Base-by-base conservation (phyloP, 2,888 invertebrate genomes). In the Fissipunctia ypsillon region DNA sequence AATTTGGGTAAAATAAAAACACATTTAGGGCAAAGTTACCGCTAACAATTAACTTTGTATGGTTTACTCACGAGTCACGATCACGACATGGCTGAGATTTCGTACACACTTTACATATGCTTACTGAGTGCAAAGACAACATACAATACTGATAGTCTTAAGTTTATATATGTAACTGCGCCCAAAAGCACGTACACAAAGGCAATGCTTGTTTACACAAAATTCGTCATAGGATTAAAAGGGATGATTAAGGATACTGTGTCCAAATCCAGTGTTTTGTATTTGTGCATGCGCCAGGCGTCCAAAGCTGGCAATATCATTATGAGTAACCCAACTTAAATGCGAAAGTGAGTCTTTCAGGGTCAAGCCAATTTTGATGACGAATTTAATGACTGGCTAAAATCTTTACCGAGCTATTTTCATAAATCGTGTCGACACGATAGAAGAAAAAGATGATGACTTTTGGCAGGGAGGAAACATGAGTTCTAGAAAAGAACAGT, bases 31-130 rank as follows among this genome's bases (percentile, higher is more conserved):
- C 64, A 67, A 56, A 70, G 54, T 69, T 70, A 71, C 76, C 57
- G 64, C 77, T 78, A 77, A 72, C 54, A 67, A 78, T 78, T 41
- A 74, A 56, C 70, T 69, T 35, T 61, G 69, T 56, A 57, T 56
- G 61, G 60, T 64, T 65, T 75, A 71, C 61, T 73, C 64, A 76
- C 73, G 48, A 73, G 64, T 74, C 80, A 80, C 73, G 73, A 80
- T 74, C 80, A 80, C 73, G 73, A 80, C 35, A 50, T 59, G 64
- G 10, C 31, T 63, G 2, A 68, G 43, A 69, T 57, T 78, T 56
- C n/a, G 35, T 25, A 78, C 4, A 63, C 31, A 65, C 38, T 74
- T 68, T 50, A n/a, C n/a, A n/a, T n/a, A 65, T 67, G 64, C 54
- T 78, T 52, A 56, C 38, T 78, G 45, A 63, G 43, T 52, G 28